These are phyloP conservation scores for Drosophila erecta DNA, from an alignment of 1,140 invertebrate genomes.

Conservation along the genomic window DNA sequence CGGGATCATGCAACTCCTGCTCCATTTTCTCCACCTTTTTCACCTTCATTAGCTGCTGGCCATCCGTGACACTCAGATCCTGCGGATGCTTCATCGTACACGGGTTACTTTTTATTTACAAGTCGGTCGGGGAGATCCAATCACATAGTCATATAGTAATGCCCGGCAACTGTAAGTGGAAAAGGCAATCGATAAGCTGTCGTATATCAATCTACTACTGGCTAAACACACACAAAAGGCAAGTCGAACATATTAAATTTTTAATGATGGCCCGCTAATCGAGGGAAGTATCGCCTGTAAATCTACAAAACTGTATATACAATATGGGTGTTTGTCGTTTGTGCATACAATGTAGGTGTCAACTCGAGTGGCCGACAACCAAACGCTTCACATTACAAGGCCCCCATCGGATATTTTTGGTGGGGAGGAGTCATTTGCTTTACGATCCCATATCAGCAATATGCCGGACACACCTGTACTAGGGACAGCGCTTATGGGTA, in stretches of 20 bases:
- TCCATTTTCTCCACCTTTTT: conserved; percentile 75
- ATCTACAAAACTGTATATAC: conserved; percentile 29
- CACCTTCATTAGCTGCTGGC: conserved; percentile 70
- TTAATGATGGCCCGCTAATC: conserved; percentile 54
- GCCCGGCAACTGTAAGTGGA: conserved; percentile 51
- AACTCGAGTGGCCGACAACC: conserved; percentile 30
- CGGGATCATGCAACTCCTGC: conserved; percentile 60
- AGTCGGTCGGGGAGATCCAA: conserved; percentile 23
- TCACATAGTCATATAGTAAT: conserved; percentile 40
- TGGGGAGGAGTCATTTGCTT: conserved; percentile 16
- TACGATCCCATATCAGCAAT: conserved; percentile 31
- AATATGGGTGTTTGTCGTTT: not conserved
- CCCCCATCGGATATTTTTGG: conserved; percentile 24
- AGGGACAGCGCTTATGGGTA: not conserved
- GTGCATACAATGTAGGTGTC: conserved; percentile 19
- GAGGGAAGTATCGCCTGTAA: conserved; percentile 44
- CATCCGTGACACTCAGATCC: conserved; percentile 55
- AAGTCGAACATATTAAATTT: conserved; percentile 30
- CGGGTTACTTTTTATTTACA: conserved; percentile 6
- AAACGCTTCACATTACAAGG: conserved; percentile 31
- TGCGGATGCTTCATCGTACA: conserved; percentile 71
- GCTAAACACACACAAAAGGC: conserved; percentile 12
- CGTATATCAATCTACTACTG: conserved; percentile 44
- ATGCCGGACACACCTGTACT: conserved; percentile 24
- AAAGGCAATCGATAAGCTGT: conserved; percentile 45